Base-by-base conservation (phyloP, 2,888 invertebrate species). In the Napeogenes inachia region DNA sequence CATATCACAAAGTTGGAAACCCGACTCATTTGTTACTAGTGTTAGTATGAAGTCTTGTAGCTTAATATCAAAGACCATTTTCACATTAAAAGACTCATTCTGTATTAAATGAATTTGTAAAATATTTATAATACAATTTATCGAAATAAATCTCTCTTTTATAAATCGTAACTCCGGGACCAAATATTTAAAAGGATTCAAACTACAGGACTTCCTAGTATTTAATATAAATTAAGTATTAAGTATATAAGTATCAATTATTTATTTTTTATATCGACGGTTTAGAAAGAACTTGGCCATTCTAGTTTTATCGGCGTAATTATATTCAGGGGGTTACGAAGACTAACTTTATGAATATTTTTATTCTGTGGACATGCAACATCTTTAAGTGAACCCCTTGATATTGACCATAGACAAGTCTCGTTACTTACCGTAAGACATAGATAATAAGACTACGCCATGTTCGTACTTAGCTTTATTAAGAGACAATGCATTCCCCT, bases 361-460 rank as follows among this genome's bases (percentile, higher is more conserved):
- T 38, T 32, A 21, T 45, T 53, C 45, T 21, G 21, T 50, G 12
- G 2, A 10, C 10, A 47, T 30, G 55, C 60, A 42, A 42, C 3
- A 42, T 10, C 42, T 10, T 35, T 6, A 35, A 35, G 35, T 57
- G 55, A 59, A 60, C 55, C 38, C 54, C 59, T 58, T 64, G 21
- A 54, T 55, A 59, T 47, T 66, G 75, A 78, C 85, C 87, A 86
- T 89, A 87, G 89, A 80, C 89, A 87, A 84, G 77, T 82, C 87
- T 86, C 85, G 81, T 80, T 79, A 77, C 75, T 82, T 86, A 87
- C 82, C 80, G 78, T 89, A 87, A 88, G 87, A 85, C 82, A 82
- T 89, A 89, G 88, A 84, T 85, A 77, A 76, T 87, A 87, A 87
- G 82, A 77, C 76, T 77, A 81, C 79, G 88, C 88, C 89, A 87